Percentiles rank a stretch among this genome's conserved stretches.
Evolutionary conservation across 1,140 invertebrate species (phyloP).

Genomic region (Belonocnema kinseyi): DNA sequence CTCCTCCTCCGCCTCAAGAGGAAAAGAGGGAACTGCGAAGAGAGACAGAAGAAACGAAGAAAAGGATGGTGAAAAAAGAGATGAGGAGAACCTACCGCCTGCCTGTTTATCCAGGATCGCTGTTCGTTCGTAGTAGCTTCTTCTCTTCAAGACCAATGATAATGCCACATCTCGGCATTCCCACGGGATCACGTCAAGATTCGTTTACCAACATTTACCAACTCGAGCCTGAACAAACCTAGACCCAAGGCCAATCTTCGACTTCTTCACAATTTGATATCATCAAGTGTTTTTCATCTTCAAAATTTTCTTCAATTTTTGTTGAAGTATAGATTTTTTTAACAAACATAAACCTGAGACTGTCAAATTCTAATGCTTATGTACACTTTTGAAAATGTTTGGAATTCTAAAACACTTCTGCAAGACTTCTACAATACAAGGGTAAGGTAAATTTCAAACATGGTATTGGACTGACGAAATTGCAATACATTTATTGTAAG

Average conservation of each 20-base stretch:
- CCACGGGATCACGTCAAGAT: conserved; percentile 31
- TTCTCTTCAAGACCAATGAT: conserved; percentile 38
- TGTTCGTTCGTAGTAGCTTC: conserved; percentile 37
- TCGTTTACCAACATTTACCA: conserved; percentile 26
- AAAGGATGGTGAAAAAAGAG: conserved; percentile 32
- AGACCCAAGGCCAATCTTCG: not conserved
- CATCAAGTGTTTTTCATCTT: no score
- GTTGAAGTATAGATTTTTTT: not conserved
- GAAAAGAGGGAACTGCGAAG: conserved; percentile 33
- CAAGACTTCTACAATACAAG: no score
- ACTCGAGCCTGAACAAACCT: conserved; percentile 27
- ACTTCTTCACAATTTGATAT: no score
- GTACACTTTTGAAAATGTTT: no score
- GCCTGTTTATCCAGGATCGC: conserved; percentile 47
- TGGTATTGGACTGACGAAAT: no score
- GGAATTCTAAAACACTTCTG: no score
- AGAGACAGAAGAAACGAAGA: conserved; percentile 33
- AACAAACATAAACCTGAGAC: no score
- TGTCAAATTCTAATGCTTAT: no score
- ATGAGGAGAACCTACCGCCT: conserved; percentile 37
- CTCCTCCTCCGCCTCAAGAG: conserved; percentile 46
- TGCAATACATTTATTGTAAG: no score
- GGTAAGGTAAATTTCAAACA: no score
- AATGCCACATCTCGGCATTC: conserved; percentile 30
- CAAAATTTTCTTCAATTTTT: not conserved